Percentiles rank a stretch among this genome's conserved stretches.
phyloP scores from a whole-genome alignment of 2,888 invertebrate genomes.

The Dicyrtoma fusca region DNA sequence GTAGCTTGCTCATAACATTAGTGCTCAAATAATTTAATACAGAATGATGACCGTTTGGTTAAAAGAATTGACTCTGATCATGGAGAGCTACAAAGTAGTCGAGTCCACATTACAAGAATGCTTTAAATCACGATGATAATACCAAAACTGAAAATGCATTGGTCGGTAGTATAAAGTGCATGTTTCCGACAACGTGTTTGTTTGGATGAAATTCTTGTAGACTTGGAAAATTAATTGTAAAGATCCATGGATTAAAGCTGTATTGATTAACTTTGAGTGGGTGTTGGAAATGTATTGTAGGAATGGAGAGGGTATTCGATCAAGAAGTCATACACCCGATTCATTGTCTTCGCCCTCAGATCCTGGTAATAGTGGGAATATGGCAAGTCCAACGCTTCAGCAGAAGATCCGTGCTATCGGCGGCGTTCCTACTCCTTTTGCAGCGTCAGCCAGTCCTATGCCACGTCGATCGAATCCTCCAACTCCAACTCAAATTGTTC shows the following conservation, averaged over 20 bases:
- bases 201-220: neutral
- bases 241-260: neutral
- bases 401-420: conserved; percentile 73
- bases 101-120: too few relatives aligned
- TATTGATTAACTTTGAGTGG: conserved; percentile 1
- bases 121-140: neutral
- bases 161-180: neutral
- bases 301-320: conserved; percentile 63
- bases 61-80: too few relatives aligned
- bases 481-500: conserved; percentile 78
- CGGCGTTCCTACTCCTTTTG: conserved; percentile 85
- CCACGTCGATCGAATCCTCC: conserved; percentile 78
- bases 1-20: too few relatives aligned
- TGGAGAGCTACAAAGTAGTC: too few relatives aligned
- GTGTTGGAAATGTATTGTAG: conserved; percentile 43
- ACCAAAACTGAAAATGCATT: neutral
- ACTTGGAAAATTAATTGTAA: neutral
- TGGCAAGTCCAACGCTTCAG: conserved; percentile 81
- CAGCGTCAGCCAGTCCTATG: conserved; percentile 66
- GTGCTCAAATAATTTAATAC: too few relatives aligned
- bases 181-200: neutral
- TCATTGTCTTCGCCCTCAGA: conserved; percentile 63
- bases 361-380: conserved; percentile 45
- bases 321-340: conserved; percentile 66
- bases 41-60: too few relatives aligned